Percentiles rank a stretch among this genome's conserved stretches.
phyloP scores from a whole-genome alignment of 2,888 invertebrate genomes.

The Ethmia dodecea region DNA sequence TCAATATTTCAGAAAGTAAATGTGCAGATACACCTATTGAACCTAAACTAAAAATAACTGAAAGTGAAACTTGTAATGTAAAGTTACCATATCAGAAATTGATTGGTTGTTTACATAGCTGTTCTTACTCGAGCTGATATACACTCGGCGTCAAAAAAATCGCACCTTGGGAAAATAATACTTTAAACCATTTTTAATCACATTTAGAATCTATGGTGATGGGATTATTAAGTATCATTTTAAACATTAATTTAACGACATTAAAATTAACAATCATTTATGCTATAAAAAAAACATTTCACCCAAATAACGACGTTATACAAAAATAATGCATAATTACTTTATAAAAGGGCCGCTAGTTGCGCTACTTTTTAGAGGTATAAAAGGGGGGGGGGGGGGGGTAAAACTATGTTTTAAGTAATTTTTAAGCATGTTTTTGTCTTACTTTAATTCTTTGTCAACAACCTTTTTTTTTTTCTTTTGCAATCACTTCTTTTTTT shows the following conservation, averaged over 20 bases:
- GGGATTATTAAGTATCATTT: slow-evolving; percentile 15
- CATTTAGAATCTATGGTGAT: neutral
- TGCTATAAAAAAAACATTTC: too few relatives aligned
- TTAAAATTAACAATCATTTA: too few relatives aligned
- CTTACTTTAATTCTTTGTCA: too few relatives aligned
- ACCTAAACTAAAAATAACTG: slow-evolving; percentile 10
- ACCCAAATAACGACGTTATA: too few relatives aligned
- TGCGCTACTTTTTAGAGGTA: too few relatives aligned
- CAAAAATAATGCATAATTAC: too few relatives aligned
- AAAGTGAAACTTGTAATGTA: slow-evolving; percentile 1
- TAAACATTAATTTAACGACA: slow-evolving; percentile 15
- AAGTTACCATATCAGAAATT: neutral
- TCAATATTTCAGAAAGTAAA: slow-evolving; percentile 19
- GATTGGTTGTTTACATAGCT: slow-evolving; percentile 1
- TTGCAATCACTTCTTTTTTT: too few relatives aligned
- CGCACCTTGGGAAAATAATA: slow-evolving; percentile 13
- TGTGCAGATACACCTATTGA: slow-evolving; percentile 17
- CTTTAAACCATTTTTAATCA: neutral
- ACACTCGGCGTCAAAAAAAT: slow-evolving; percentile 12
- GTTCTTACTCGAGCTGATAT: slow-evolving; percentile 16
- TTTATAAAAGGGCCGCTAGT: too few relatives aligned
- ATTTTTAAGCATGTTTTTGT: too few relatives aligned
- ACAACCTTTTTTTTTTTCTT: too few relatives aligned
- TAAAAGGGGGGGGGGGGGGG: too few relatives aligned
- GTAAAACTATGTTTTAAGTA: too few relatives aligned